These are phyloP conservation scores for Hetaerina americana DNA, from an alignment of 1,140 invertebrate genomes.

Conservation along the genomic window DNA sequence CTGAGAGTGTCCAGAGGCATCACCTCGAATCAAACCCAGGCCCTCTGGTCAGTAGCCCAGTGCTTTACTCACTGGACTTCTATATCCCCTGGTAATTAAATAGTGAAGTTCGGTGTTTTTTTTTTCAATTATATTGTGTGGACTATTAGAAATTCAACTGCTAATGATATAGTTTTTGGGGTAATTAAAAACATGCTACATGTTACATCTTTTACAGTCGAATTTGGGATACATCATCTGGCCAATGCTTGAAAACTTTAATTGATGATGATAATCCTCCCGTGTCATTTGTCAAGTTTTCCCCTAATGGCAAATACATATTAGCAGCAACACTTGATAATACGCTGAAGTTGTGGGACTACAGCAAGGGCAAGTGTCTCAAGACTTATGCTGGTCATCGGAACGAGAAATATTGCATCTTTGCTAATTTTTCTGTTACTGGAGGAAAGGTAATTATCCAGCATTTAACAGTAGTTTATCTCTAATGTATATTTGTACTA, in stretches of 20 bases:
- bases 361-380: slow-evolving; percentile 92
- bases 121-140: slow-evolving; percentile 8
- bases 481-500: too few relatives aligned
- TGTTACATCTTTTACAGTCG: slow-evolving; percentile 61
- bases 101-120: too few relatives aligned
- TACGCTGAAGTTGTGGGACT: slow-evolving; percentile 98
- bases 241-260: slow-evolving; percentile 96
- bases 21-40: too few relatives aligned
- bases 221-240: slow-evolving; percentile 98
- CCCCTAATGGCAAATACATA: slow-evolving; percentile 99
- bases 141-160: background rate
- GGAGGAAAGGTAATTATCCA: slow-evolving; percentile 91
- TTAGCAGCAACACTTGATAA: slow-evolving; percentile 96
- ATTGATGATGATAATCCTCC: slow-evolving; percentile 93
- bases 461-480: too few relatives aligned
- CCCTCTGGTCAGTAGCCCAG: too few relatives aligned
- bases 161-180: slow-evolving; percentile 11
- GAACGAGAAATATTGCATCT: slow-evolving; percentile 99
- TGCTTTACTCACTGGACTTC: too few relatives aligned
- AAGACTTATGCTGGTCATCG: slow-evolving; percentile 97
- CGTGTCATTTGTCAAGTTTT: slow-evolving; percentile 99
- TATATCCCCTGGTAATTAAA: too few relatives aligned
- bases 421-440: slow-evolving; percentile 99
- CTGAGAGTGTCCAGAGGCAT: too few relatives aligned
- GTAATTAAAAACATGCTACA: slow-evolving; percentile 9